These are phyloP conservation scores for Mythimna ferrago DNA, from an alignment of 2,888 invertebrate genomes.

Conservation along the genomic window DNA sequence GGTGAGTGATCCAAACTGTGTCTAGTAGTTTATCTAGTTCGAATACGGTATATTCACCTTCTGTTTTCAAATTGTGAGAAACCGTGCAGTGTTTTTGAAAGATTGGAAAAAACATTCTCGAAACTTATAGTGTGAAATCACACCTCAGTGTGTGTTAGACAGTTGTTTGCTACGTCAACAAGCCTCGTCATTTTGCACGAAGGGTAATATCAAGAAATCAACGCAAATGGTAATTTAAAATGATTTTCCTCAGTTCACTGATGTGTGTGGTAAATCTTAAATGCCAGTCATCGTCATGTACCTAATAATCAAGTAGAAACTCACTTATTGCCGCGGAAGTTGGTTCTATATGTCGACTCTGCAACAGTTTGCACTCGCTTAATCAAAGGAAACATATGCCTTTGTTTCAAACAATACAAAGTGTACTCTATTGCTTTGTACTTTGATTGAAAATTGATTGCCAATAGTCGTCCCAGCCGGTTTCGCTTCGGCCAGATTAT, in stretches of 20 bases:
- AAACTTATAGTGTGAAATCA: constrained; percentile 8
- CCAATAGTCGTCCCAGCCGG: constrained; percentile 65
- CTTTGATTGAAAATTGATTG: constrained; percentile 69
- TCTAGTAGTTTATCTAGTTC: constrained; percentile 1
- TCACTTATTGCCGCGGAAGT: constrained; percentile 71
- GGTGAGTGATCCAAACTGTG: constrained; percentile 43
- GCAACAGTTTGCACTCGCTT: constrained; percentile 55
- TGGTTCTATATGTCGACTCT: constrained; percentile 66
- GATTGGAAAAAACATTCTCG: constrained; percentile 9
- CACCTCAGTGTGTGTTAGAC: constrained; percentile 1
- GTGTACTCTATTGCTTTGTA: constrained; percentile 60
- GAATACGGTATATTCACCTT: neutral
- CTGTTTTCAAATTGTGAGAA: constrained; percentile 14
- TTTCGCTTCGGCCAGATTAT: constrained; percentile 77
- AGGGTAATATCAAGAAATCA: constrained; percentile 26
- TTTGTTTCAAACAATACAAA: constrained; percentile 54
- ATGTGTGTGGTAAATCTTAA: constrained; percentile 52
- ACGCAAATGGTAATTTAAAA: constrained; percentile 19
- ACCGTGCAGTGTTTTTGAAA: constrained; percentile 6
- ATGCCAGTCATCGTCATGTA: constrained; percentile 54
- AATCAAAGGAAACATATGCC: constrained; percentile 59
- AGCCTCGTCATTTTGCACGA: constrained; percentile 17
- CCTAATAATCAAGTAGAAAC: constrained; percentile 67
- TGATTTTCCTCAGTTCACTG: constrained; percentile 40
- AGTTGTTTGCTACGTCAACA: constrained; percentile 23